Evolutionary conservation across 2,888 invertebrate genomes (phyloP).

Genomic region (Megastigmus dorsalis): DNA sequence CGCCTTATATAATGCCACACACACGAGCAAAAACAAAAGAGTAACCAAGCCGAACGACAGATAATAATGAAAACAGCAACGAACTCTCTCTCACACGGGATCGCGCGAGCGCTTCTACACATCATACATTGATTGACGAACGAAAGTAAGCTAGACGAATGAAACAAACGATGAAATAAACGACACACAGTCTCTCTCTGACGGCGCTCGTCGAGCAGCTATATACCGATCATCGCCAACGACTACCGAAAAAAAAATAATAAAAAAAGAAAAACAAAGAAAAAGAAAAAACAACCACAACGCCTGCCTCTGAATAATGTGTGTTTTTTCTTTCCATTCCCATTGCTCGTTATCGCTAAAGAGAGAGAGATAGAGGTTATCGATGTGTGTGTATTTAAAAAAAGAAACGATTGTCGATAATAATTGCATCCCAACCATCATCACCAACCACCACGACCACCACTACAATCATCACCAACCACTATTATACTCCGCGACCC

Average conservation of each 20-base stretch:
- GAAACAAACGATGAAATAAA: too few relatives aligned
- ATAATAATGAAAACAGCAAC: too few relatives aligned
- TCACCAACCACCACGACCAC: slow-evolving; percentile 63
- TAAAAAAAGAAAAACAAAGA: neutral
- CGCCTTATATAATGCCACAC: slow-evolving; percentile 45
- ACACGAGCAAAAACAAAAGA: slow-evolving; percentile 56
- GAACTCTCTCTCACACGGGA: neutral
- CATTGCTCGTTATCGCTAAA: too few relatives aligned
- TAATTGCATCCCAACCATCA: slow-evolving; percentile 53
- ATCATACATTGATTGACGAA: too few relatives aligned
- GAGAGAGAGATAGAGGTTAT: slow-evolving; percentile 24
- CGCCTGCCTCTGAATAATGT: slow-evolving; percentile 10
- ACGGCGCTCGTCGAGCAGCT: neutral
- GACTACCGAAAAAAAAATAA: neutral
- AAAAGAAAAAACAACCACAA: slow-evolving; percentile 35
- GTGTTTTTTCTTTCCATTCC: too few relatives aligned
- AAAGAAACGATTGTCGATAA: slow-evolving; percentile 8
- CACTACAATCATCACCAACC: slow-evolving; percentile 67
- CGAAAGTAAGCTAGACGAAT: too few relatives aligned
- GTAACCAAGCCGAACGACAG: neutral
- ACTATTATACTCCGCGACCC: slow-evolving; percentile 68
- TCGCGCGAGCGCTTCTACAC: neutral
- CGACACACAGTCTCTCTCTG: too few relatives aligned
- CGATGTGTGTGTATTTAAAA: slow-evolving; percentile 19
- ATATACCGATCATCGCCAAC: too few relatives aligned